phyloP scores from a whole-genome alignment of 2,888 invertebrate species.

The Augochlorella aurata region DNA sequence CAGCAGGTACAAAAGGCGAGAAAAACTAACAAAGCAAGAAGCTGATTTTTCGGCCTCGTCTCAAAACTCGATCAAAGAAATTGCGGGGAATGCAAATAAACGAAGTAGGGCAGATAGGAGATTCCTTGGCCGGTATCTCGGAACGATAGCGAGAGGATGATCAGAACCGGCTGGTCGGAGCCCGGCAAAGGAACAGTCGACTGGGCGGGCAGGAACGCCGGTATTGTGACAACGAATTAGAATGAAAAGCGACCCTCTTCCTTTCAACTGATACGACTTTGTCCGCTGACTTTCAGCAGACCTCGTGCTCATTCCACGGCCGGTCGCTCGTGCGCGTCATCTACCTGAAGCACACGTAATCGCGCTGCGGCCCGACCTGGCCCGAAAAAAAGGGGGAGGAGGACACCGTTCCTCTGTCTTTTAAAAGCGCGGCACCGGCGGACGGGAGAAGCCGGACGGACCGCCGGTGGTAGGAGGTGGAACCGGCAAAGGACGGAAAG shows the following conservation, averaged over 20 bases:
- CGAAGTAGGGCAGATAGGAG: neutral
- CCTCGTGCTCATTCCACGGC: conserved; percentile 31
- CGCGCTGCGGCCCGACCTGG: conserved; percentile 35
- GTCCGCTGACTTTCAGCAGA: conserved; percentile 54
- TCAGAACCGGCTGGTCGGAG: neutral
- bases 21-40: too few relatives aligned
- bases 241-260: conserved; percentile 51
- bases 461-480: conserved; percentile 24
- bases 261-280: conserved; percentile 52
- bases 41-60: too few relatives aligned
- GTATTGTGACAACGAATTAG: conserved; percentile 57
- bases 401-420: conserved; percentile 59
- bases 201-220: conserved; percentile 4
- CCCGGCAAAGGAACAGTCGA: neutral
- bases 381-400: conserved; percentile 38
- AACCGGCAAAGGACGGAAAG: conserved; percentile 53
- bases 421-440: conserved; percentile 52
- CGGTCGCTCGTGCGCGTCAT: conserved; percentile 56
- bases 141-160: conserved; percentile 8
- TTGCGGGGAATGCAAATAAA: neutral
- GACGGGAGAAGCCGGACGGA: conserved; percentile 30
- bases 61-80: neutral
- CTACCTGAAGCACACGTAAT: conserved; percentile 58
- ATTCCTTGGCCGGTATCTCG: neutral
- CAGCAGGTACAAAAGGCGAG: too few relatives aligned